Evolutionary conservation across 2,113 vertebrate genomes (phyloP), one percentile per base, ranked within the genome.

Genomic region (Ciconia stormi): DNA sequence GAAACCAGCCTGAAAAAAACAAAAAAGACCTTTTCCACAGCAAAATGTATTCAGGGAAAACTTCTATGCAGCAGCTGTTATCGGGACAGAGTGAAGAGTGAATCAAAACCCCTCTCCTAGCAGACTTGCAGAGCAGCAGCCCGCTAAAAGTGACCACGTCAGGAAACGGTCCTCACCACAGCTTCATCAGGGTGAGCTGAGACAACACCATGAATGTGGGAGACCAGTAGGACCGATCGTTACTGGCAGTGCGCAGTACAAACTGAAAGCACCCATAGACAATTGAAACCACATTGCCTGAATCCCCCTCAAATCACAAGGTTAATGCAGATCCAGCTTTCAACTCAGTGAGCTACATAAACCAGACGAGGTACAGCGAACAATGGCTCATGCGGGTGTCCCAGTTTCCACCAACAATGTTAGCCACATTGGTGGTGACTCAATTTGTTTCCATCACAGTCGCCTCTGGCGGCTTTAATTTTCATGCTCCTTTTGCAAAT

Each of bases 351-450:
- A 91, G 95, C 93, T 94, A 95, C 96, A 95, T 44, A 97, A 96
- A 95, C 89, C 96, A 97, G 96, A 96, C 46, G 94, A 97, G 97
- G 95, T 94, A 58, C 95, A 50, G 81, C 2, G 13, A 96, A 95
- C 95, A 96, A 96, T 96, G 91, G 93, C 91, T 96, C 94, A 42
- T 1, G 77, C 4, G 78, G 93, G 89, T 90, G 94, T 92, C 96
- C 95, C 94, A 96, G 88, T 88, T 97, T 95, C 94, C 94, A 97
- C 94, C 91, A 94, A 93, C 91, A 96, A 77, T 88, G 94, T 94
- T 71, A 91, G 89, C 93, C 93, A 80, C 89, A 66, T 40, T 93
- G 63, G 23, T 88, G 78, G 84, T 95, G 94, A 97, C 91, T 95
- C 95, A 67, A 55, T 96, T 94, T 96, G 84, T 96, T 97, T 88